Base-by-base conservation (phyloP, 2,113 vertebrate species). In the Ammodytes marinus region DNA sequence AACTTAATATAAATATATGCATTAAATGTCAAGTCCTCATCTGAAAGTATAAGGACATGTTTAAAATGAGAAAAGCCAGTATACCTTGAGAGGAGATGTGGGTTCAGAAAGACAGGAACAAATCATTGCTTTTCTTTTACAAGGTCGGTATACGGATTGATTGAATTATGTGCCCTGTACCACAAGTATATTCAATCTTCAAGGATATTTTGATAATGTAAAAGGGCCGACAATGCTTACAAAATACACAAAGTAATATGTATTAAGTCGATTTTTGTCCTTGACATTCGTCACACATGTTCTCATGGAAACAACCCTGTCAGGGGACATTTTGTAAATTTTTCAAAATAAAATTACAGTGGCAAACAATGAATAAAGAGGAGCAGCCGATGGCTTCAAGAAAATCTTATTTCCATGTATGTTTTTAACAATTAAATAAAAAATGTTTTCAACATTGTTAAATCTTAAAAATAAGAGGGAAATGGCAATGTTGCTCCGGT, bases 351-450 rank as follows among this genome's bases (percentile, higher is more conserved):
- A 53, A 53, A n/a, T n/a, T 14, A n/a, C 52, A 53, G 52, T 37
- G 72, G 45, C 59, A 70, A 46, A 80, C 57, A 60, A 47, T 49
- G 60, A 57, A 74, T 55, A 27, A 54, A 45, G 42, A n/a, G 61
- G 45, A 79, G 78, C n/a, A 58, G 69, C 71, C 74, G 75, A 72
- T 82, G 83, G 74, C 45, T 55, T 61, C 8, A 43, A 46, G 39
- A 79, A 63, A 78, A 54, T 19, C 8, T 39, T 15, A 40, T 82
- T 77, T 27, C 55, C 55, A 61, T 4, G 7, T 4, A 63, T 17
- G 27, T 57, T 75, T 42, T 3, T n/a, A 52, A 37, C 8, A 71
- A 75, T 39, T 67, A 6, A 47, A 55, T 42, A 40, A 45, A 61
- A 84, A 72, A n/a, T 0, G 0, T 74, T 70, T 82, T 58, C 13